Conservation (phyloP, 2,888 invertebrate species). For the Chironomus riparius region DNA sequence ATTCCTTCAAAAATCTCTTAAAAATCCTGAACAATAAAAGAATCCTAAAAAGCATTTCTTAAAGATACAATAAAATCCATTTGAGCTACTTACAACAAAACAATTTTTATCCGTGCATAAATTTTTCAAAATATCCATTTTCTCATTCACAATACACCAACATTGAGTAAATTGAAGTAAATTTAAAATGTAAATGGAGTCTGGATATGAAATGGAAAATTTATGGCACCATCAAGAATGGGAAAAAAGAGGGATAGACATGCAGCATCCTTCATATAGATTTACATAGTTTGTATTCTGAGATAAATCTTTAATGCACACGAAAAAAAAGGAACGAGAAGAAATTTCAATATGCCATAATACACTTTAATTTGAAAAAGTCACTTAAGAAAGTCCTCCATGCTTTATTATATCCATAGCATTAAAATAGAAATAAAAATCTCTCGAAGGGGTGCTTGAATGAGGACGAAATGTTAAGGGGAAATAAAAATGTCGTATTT, state of each 20-base stretch:
- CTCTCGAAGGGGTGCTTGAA: background rate
- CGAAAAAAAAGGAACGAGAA: background rate
- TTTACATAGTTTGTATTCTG: background rate
- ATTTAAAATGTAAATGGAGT: no score
- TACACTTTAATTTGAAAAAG: background rate
- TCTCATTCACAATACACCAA: no score
- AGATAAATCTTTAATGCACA: background rate
- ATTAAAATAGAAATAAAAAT: background rate
- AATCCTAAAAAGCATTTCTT: no score
- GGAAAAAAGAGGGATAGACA: background rate
- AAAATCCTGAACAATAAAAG: no score
- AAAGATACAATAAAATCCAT: no score
- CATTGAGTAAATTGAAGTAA: no score
- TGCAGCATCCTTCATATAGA: background rate
- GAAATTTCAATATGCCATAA: background rate
- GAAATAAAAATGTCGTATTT: conserved; percentile 8
- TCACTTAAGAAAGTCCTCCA: background rate
- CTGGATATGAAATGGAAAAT: background rate
- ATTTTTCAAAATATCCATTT: no score
- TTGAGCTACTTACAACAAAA: no score
- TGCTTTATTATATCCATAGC: background rate
- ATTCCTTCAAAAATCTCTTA: no score
- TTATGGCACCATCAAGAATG: background rate
- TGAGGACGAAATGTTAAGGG: background rate
- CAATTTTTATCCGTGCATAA: no score